Evolutionary conservation across 2,888 invertebrate species (phyloP).

Genomic region (Clunio marinus): DNA sequence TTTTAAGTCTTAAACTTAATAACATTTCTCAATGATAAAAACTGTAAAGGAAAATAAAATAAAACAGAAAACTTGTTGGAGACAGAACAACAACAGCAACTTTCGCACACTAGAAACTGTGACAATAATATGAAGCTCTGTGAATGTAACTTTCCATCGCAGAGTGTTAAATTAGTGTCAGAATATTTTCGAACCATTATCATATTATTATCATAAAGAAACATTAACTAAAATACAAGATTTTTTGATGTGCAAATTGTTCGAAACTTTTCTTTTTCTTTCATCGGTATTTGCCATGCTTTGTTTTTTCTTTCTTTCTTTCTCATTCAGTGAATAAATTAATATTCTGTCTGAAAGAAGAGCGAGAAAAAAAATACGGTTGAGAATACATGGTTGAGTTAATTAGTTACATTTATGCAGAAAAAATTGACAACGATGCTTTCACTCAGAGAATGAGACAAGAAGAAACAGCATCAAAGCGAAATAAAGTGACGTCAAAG

Average conservation of each 20-base stretch:
- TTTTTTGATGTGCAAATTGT: too few relatives aligned
- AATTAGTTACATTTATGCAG: too few relatives aligned
- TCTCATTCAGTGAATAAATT: slow-evolving; percentile 22
- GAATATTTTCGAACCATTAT: slow-evolving; percentile 22
- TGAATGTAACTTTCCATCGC: background rate
- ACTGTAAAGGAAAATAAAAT: background rate
- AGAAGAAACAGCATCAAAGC: background rate
- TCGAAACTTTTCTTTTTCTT: too few relatives aligned
- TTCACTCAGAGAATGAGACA: background rate
- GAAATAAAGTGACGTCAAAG: slow-evolving; percentile 23
- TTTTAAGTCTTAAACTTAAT: too few relatives aligned
- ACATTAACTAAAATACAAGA: slow-evolving; percentile 32
- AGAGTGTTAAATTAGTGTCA: slow-evolving; percentile 34
- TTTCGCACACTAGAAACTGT: background rate
- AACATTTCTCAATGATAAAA: too few relatives aligned
- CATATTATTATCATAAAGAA: slow-evolving; percentile 35
- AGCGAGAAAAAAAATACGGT: too few relatives aligned
- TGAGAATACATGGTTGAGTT: too few relatives aligned
- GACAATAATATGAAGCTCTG: slow-evolving; percentile 12
- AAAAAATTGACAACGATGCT: background rate
- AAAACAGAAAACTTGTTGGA: background rate
- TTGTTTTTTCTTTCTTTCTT: background rate
- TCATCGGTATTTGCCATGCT: background rate
- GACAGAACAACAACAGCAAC: too few relatives aligned
- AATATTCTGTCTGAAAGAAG: too few relatives aligned